A percentile compares a stretch with the other conserved stretches of the same genome.
Conservation (phyloP, 1,140 invertebrate species). For the Probaryconus sp. region DNA sequence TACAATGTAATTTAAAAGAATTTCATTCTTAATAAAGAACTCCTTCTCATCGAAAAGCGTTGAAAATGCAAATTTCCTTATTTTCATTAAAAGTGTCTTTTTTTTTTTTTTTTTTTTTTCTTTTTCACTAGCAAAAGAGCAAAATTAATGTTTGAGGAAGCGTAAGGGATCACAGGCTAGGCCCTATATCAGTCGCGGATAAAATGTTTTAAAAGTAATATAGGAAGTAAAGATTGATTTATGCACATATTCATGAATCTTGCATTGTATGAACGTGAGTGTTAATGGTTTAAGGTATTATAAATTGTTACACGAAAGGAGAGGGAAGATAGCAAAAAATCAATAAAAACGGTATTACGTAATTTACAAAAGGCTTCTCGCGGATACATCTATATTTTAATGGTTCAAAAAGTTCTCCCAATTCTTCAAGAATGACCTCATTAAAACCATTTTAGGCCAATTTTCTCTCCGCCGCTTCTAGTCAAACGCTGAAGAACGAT, state of each 20-base stretch:
- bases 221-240: constrained; percentile 39
- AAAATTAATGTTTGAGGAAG: constrained; percentile 20
- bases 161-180: constrained; percentile 1
- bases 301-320: constrained; percentile 37
- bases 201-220: constrained; percentile 36
- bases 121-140: not conserved
- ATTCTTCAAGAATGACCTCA: constrained; percentile 1
- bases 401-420: constrained; percentile 17
- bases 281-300: constrained; percentile 52
- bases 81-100: no score
- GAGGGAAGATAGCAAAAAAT: constrained; percentile 20
- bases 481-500: no score
- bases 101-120: not conserved
- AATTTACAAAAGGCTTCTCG: no score
- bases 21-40: no score
- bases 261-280: constrained; percentile 24
- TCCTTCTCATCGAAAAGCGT: no score
- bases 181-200: constrained; percentile 20
- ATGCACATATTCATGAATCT: constrained; percentile 41
- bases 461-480: no score
- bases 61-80: no score
- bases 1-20: no score
- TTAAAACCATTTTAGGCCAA: constrained; percentile 11
- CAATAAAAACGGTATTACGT: constrained; percentile 47
- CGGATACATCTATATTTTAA: no score